Conservation (phyloP, 2,113 vertebrate species). For the Gyps fulvus region DNA sequence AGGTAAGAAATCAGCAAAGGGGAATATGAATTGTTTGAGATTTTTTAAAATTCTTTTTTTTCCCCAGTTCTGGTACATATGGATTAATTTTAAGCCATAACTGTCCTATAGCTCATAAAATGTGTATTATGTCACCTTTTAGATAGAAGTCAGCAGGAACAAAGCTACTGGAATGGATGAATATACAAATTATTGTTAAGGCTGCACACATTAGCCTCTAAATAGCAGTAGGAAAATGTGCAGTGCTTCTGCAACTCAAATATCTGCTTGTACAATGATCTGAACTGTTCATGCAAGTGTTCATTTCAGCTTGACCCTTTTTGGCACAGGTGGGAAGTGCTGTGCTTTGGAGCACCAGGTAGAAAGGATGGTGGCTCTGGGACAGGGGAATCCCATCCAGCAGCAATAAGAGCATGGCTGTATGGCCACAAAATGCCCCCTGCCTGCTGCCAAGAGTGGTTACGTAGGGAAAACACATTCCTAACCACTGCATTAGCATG, state of each 20-base stretch:
- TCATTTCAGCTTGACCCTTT: not conserved
- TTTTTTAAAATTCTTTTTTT: not conserved
- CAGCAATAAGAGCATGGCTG: not conserved
- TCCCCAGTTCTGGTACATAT: not conserved
- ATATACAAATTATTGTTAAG: conserved; percentile 50
- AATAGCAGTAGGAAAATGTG: conserved; percentile 4
- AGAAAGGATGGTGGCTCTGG: not conserved
- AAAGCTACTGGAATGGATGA: conserved; percentile 9
- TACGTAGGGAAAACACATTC: not conserved
- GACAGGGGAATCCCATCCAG: not conserved
- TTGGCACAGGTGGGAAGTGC: not conserved
- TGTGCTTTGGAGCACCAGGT: not conserved
- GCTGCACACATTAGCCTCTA: conserved; percentile 1
- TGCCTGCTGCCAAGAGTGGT: not conserved
- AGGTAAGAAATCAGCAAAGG: not conserved
- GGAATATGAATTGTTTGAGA: not conserved
- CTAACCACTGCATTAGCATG: not conserved
- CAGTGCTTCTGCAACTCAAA: not conserved
- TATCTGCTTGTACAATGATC: not conserved
- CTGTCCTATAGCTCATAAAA: conserved; percentile 2
- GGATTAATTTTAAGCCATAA: not conserved
- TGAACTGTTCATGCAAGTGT: not conserved
- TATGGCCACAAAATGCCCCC: not conserved
- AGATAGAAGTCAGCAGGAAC: conserved; percentile 37
- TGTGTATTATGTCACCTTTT: not conserved